A percentile compares a stretch with the other conserved stretches of the same genome.
Conservation (phyloP, 2,888 invertebrate species). For the Leistus spinibarbis region DNA sequence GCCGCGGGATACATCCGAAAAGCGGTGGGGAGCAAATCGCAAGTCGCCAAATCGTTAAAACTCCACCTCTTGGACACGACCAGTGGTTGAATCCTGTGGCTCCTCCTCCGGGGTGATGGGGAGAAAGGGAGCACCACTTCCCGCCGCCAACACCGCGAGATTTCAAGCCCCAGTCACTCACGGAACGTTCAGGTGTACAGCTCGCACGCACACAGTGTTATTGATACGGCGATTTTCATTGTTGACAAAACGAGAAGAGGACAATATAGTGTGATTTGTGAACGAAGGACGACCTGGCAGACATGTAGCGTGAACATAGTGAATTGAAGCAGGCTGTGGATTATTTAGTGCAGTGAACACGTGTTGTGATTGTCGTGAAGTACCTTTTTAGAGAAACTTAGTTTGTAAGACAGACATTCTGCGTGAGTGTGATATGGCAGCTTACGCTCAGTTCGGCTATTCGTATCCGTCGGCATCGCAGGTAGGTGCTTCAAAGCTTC, state of each 20-base stretch:
- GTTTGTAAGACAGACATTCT: constrained; percentile 33
- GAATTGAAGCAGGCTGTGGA: constrained; percentile 31
- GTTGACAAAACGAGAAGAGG: constrained; percentile 28
- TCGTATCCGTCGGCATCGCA: constrained; percentile 90
- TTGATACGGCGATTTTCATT: constrained; percentile 16
- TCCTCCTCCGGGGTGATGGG: constrained; percentile 49
- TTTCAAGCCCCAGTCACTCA: constrained; percentile 54
- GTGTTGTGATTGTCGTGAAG: constrained; percentile 34
- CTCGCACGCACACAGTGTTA: constrained; percentile 44
- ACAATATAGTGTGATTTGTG: constrained; percentile 21
- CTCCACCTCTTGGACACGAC: constrained; percentile 36
- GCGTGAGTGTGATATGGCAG: constrained; percentile 63
- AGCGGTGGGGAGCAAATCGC: constrained; percentile 28
- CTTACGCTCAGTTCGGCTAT: constrained; percentile 92
- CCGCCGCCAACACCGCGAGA: constrained; percentile 51
- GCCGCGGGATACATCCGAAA: constrained; percentile 29
- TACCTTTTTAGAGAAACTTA: constrained; percentile 29
- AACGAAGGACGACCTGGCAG: constrained; percentile 9
- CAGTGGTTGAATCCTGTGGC: constrained; percentile 44
- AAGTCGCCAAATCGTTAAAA: constrained; percentile 45
- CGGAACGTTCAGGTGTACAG: constrained; percentile 53
- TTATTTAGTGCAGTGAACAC: constrained; percentile 34
- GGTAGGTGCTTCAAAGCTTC: constrained; percentile 64
- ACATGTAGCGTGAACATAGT: constrained; percentile 24
- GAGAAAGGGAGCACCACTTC: constrained; percentile 49